Percentiles rank a stretch among this genome's conserved stretches.
phyloP scores from a whole-genome alignment of 1,140 invertebrate genomes.

The Zaprionus gabonicus region DNA sequence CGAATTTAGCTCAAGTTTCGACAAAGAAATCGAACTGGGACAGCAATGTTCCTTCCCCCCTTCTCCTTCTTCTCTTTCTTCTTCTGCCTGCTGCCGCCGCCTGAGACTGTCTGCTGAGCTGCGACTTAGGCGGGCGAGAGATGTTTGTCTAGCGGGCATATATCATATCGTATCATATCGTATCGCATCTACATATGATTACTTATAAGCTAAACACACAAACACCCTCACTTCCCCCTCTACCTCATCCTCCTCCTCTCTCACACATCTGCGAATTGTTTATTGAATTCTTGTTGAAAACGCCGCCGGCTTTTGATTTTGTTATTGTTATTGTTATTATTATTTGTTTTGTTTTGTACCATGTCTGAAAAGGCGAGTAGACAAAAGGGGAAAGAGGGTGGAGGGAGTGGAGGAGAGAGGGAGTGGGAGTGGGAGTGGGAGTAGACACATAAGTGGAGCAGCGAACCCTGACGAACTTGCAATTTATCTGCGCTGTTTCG shows the following conservation, averaged over 20 bases:
- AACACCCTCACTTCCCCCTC: not conserved
- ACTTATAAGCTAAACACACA: slow-evolving; percentile 15
- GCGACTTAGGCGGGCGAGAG: not conserved
- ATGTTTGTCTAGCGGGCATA: slow-evolving; percentile 16
- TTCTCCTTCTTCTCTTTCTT: not conserved
- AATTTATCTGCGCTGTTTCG: slow-evolving; percentile 3
- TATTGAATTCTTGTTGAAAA: slow-evolving; percentile 42
- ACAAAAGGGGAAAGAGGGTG: not conserved
- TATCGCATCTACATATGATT: slow-evolving; percentile 26
- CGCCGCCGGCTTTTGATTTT: slow-evolving; percentile 23
- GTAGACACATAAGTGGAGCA: slow-evolving; percentile 21
- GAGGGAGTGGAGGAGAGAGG: not conserved
- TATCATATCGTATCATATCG: slow-evolving; percentile 1
- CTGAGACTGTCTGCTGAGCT: not conserved
- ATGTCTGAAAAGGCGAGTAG: slow-evolving; percentile 16
- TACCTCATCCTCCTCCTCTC: not conserved
- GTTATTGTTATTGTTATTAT: slow-evolving; percentile 15
- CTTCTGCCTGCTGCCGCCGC: too few relatives aligned
- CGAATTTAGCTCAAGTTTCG: not conserved
- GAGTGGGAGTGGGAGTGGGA: not conserved
- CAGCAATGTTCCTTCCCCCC: not conserved
- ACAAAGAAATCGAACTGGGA: not conserved
- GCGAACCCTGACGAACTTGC: slow-evolving; percentile 10
- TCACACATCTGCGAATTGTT: slow-evolving; percentile 24
- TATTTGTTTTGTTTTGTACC: slow-evolving; percentile 7